Base-by-base conservation (phyloP, 1,140 invertebrate species). In the Microplitis demolitor region DNA sequence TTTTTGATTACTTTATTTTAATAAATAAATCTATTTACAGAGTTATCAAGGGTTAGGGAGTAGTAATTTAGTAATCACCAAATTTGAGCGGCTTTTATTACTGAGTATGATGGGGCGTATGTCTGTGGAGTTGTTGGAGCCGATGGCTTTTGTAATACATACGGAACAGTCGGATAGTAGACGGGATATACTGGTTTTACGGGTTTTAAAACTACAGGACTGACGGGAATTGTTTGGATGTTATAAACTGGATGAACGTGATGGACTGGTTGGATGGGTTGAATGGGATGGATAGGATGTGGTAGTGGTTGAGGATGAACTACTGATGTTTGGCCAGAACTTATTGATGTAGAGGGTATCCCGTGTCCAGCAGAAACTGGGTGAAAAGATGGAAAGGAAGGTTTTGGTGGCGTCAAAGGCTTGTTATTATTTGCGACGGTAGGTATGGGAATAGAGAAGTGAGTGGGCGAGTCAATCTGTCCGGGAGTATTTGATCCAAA, bases 1-100 rank as follows among this genome's bases (percentile, higher is more conserved):
- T 45, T 6, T 45, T 8, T 9, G 6, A 11, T 45, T 45, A 9
- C 39, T 82, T 79, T 69, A 9, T 53, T 34, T 39, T 60, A 79
- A 84, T 82, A 82, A 83, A 84, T 83, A 83, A 73, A 33, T 66
- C 9, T 82, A 83, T 82, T 56, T 83, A 84, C 79, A 80, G 11
- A 45, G 11, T 6, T 50, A 70, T 16, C 24, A 67, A 71, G 72
- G 14, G 5, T 45, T 45, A 9, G 39, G 11, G 6, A 45, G 24
- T 33, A 61, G 31, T 16, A 72, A 31, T 11, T 4, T 6, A 9
- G 24, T 16, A 3, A 16, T 68, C 11, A 68, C n/a, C 63, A 14
- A 74, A 77, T 78, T 58, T 82, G 76, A 16, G 74, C 64, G 6
- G 77, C 73, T 74, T 78, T 83, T 3, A 69, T 24, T 67, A 80